Percentiles rank a stretch among this genome's conserved stretches.
Conservation (phyloP, 1,140 invertebrate species). For the Diprion similis region DNA sequence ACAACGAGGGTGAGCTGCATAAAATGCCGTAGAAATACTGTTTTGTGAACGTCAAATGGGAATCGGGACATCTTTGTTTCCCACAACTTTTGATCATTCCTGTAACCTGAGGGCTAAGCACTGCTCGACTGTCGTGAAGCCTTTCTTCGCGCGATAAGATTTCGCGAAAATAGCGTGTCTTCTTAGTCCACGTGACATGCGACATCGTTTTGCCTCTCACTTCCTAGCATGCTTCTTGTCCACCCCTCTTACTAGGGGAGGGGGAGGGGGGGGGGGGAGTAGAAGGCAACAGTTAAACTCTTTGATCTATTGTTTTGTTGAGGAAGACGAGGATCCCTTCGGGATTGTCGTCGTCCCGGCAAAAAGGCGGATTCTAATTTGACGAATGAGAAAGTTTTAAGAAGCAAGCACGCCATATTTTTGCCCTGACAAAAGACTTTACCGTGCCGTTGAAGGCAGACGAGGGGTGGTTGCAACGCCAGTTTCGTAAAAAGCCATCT, state of each 20-base stretch:
- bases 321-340: constrained; percentile 26
- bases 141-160: too few relatives aligned
- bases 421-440: not conserved
- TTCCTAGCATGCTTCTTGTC: constrained; percentile 22
- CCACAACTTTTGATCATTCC: not conserved
- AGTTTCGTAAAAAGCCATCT: not conserved
- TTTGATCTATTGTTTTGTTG: constrained; percentile 48
- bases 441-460: constrained; percentile 4
- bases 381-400: constrained; percentile 57
- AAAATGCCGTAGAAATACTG: too few relatives aligned
- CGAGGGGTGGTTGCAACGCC: not conserved
- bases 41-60: too few relatives aligned
- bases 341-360: constrained; percentile 38
- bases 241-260: constrained; percentile 13
- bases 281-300: constrained; percentile 18
- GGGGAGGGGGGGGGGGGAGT: constrained; percentile 8
- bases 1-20: too few relatives aligned
- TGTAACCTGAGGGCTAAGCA: too few relatives aligned
- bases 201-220: not conserved
- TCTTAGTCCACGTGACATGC: not conserved
- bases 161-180: too few relatives aligned
- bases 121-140: too few relatives aligned
- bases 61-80: not conserved
- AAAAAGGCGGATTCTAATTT: constrained; percentile 52
- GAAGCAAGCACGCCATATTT: constrained; percentile 27